phyloP scores from a whole-genome alignment of 2,888 invertebrate species.

The Sarcophaga caerulescens region DNA sequence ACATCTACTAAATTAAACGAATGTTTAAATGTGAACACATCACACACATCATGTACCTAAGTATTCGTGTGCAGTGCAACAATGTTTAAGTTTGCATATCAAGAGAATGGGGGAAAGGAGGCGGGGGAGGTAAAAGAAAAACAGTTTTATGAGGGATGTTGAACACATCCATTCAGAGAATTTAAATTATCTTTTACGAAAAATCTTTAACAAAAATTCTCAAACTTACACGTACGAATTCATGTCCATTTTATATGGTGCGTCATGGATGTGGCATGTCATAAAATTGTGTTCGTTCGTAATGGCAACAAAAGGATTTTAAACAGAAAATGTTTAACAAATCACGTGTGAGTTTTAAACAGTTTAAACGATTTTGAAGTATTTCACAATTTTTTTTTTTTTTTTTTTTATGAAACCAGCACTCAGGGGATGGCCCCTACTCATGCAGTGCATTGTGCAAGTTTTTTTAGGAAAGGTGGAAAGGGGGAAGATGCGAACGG shows the following conservation, averaged over 20 bases:
- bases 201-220: slow-evolving; percentile 27
- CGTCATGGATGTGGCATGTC: not conserved
- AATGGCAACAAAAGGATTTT: not conserved
- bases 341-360: too few species aligned
- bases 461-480: too few species aligned
- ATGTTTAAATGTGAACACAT: not conserved
- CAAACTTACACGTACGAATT: not conserved
- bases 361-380: too few species aligned
- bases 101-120: not conserved
- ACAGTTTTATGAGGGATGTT: slow-evolving; percentile 56
- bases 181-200: slow-evolving; percentile 47
- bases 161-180: slow-evolving; percentile 34
- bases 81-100: not conserved
- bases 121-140: not conserved
- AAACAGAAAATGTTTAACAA: not conserved
- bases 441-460: too few species aligned
- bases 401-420: too few species aligned
- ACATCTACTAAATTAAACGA: not conserved
- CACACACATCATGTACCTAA: not conserved
- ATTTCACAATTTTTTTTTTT: too few species aligned
- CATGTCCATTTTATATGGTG: not conserved
- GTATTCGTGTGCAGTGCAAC: not conserved
- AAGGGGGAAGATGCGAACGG: too few species aligned
- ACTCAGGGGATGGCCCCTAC: too few species aligned
- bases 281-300: too few species aligned